Evolutionary conservation across 2,113 vertebrate genomes (phyloP).

Genomic region (Ellobius talpinus): DNA sequence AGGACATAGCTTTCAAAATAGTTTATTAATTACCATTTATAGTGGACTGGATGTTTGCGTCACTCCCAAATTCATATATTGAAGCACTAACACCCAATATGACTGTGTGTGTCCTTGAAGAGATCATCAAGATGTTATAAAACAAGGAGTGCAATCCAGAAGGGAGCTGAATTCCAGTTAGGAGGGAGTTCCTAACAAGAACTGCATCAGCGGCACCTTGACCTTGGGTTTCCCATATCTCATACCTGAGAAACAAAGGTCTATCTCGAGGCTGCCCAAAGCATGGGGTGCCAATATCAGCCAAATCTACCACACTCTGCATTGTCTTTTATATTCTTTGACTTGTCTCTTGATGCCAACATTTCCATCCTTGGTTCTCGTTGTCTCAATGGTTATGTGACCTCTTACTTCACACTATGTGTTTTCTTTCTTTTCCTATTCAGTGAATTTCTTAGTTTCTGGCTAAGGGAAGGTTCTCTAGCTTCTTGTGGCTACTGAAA

Average conservation of each 20-base stretch:
- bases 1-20: not conserved
- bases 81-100: not conserved
- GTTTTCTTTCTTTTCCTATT: not conserved
- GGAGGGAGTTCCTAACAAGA: not conserved
- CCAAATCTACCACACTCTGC: not conserved
- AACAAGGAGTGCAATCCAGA: not conserved
- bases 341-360: not conserved
- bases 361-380: not conserved
- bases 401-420: not conserved
- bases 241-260: not conserved
- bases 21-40: not conserved
- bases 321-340: not conserved
- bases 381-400: not conserved
- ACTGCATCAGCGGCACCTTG: not conserved
- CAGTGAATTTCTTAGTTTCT: constrained; percentile 1
- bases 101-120: not conserved
- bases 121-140: not conserved
- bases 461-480: not conserved
- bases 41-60: not conserved
- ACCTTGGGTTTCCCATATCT: not conserved
- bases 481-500: not conserved
- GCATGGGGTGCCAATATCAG: not conserved
- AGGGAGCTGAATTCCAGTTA: not conserved
- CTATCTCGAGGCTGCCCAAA: not conserved
- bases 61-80: not conserved